Evolutionary conservation across 2,797 vertebrate species (phyloP), one percentile per base, ranked within the genome.

Genomic region (Parambassis ranga): DNA sequence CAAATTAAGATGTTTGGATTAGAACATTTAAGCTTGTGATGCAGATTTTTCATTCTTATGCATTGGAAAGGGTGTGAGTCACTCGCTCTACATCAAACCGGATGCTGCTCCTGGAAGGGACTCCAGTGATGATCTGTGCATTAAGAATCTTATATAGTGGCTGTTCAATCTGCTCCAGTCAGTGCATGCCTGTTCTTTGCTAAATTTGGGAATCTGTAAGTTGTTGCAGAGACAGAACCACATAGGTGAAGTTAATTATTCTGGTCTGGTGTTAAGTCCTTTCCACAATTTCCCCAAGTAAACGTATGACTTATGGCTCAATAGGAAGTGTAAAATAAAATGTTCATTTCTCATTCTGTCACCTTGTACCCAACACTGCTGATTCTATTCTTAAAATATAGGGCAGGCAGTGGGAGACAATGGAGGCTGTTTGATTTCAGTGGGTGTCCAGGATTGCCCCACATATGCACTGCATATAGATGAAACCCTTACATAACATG

Each of bases 1-100:
- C 10, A 58, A 65, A 64, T 79, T 18, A 51, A 49, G 56, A 68
- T 61, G 55, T 72, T 56, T 81, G 73, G 73, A 74, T 71, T 52
- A 55, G 32, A 61, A 32, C 44, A 33, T 33, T 69, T 63, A 42
- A 73, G 18, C 24, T n/a, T 27, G 37, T 30, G 51, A 48, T 65
- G 46, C 37, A 46, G 39, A 19, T 67, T 74, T n/a, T 72, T 75
- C 37, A 33, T 68, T 55, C 22, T 22, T 48, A 20, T 10, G 10
- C 26, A 16, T 68, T 43, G 55, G 49, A 43, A 16, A 15, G 1
- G 1, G n/a, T 14, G 31, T 75, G 72, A 72, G 74, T 82, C 70
- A 75, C 32, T 10, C n/a, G 55, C 35, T 42, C 53, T 56, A 32
- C 38, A 39, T 68, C 57, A 67, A n/a, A 64, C 62, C 53, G 42